A percentile compares a stretch with the other conserved stretches of the same genome.
Conservation (phyloP, 2,113 vertebrate genomes). For the Lutjanus erythropterus region DNA sequence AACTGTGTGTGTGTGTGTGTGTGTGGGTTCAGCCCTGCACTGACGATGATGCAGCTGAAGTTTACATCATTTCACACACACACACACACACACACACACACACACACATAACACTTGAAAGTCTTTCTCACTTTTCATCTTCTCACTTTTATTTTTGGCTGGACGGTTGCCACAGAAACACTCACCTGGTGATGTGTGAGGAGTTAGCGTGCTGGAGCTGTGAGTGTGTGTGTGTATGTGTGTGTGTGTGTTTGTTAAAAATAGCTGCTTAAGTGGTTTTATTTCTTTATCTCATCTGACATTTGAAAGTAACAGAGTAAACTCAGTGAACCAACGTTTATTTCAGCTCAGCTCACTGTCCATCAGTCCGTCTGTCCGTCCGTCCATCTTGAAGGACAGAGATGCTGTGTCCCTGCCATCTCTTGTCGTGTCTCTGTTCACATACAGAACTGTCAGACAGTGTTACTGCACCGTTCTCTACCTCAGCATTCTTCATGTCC, state of each 20-base stretch:
- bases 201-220: too few species aligned
- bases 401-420: not conserved
- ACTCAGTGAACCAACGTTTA: not conserved
- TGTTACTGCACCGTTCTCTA: not conserved
- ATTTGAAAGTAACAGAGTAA: slow-evolving; percentile 9
- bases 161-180: slow-evolving; percentile 32
- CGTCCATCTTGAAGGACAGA: not conserved
- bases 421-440: not conserved
- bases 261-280: not conserved
- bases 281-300: slow-evolving; percentile 18
- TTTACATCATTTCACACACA: too few species aligned
- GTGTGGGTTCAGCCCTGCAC: too few species aligned
- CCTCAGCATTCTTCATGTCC: too few species aligned
- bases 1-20: slow-evolving; percentile 3
- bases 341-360: not conserved
- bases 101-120: too few species aligned
- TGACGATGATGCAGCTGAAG: too few species aligned
- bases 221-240: slow-evolving; percentile 2
- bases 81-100: too few species aligned
- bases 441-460: not conserved
- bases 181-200: not conserved
- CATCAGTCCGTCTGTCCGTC: slow-evolving; percentile 3
- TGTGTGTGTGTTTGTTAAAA: slow-evolving; percentile 5
- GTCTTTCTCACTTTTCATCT: not conserved
- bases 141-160: slow-evolving; percentile 17